A percentile compares a stretch with the other conserved stretches of the same genome.
Conservation (phyloP, 2,888 invertebrate species). For the Pseudococcus viburni region DNA sequence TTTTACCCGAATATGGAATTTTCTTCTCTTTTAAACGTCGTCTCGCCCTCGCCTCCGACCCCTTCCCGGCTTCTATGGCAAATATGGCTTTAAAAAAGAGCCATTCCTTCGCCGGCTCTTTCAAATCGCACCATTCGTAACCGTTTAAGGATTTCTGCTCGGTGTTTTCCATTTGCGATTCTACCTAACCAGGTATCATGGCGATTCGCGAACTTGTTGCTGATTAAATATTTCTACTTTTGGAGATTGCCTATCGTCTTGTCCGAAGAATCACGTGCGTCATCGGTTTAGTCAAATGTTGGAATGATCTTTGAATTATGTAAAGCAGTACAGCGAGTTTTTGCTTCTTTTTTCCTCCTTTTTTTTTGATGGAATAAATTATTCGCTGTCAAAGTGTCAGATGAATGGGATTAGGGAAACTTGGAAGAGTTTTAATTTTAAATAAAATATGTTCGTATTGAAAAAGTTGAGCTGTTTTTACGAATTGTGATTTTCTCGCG, state of each 20-base stretch:
- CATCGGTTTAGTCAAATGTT: neutral
- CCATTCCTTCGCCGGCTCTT: no score
- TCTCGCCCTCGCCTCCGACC: neutral
- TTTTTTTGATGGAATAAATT: slow-evolving; percentile 20
- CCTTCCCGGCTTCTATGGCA: neutral
- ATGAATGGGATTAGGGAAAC: slow-evolving; percentile 23
- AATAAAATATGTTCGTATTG: slow-evolving; percentile 46
- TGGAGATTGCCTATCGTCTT: neutral
- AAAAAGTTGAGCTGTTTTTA: slow-evolving; percentile 18
- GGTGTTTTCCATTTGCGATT: neutral
- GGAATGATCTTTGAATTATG: slow-evolving; percentile 7
- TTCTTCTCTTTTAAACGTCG: slow-evolving; percentile 39
- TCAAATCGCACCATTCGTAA: neutral
- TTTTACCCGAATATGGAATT: slow-evolving; percentile 44
- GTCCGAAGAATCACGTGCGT: neutral
- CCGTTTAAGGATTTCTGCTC: neutral
- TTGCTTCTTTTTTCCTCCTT: neutral
- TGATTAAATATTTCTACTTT: neutral
- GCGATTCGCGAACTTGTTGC: neutral
- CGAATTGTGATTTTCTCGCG: slow-evolving; percentile 1
- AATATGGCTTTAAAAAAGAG: no score
- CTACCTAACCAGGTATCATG: neutral
- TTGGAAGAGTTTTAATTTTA: slow-evolving; percentile 45
- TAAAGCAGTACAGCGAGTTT: neutral
- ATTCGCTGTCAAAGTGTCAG: slow-evolving; percentile 35